Evolutionary conservation across 2,888 invertebrate species (phyloP).

Genomic region (Chymomyza caudatula): DNA sequence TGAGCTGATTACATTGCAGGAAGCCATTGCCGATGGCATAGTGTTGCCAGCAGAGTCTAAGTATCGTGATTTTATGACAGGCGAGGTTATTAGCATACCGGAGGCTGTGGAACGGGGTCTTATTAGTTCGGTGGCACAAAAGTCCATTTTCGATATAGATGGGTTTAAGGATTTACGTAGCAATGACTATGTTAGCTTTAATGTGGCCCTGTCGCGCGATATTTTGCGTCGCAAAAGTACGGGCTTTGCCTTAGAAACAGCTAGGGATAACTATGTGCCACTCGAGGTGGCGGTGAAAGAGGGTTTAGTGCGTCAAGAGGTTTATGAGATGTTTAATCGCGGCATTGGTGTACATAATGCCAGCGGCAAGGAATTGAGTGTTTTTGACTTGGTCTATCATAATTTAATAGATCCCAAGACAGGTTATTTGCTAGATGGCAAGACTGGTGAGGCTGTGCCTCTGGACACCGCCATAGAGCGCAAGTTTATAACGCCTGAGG

Average conservation of each 20-base stretch:
- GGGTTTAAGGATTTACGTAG: constrained; percentile 91
- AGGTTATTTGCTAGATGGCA: constrained; percentile 89
- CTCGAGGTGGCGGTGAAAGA: constrained; percentile 89
- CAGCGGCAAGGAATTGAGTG: constrained; percentile 86
- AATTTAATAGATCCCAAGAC: constrained; percentile 92
- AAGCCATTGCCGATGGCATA: constrained; percentile 90
- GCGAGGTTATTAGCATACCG: constrained; percentile 85
- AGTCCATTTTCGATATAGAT: constrained; percentile 94
- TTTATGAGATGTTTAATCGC: constrained; percentile 90
- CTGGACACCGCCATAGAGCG: constrained; percentile 91
- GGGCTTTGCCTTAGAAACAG: constrained; percentile 85
- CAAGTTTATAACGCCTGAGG: constrained; percentile 90
- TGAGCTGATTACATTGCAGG: constrained; percentile 88
- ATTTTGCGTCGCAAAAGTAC: constrained; percentile 86
- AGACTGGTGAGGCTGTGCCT: constrained; percentile 85
- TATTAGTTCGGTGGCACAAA: constrained; percentile 90
- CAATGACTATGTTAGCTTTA: constrained; percentile 90
- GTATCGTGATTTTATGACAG: constrained; percentile 86
- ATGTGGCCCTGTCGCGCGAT: constrained; percentile 87
- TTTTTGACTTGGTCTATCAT: constrained; percentile 92
- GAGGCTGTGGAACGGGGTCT: constrained; percentile 95
- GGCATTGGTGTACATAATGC: constrained; percentile 88
- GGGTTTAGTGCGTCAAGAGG: constrained; percentile 89
- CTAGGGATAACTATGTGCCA: constrained; percentile 86
- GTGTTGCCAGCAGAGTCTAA: constrained; percentile 85